Base-by-base conservation (phyloP, 2,113 vertebrate species). In the Sinocyclocheilus anophthalmus region DNA sequence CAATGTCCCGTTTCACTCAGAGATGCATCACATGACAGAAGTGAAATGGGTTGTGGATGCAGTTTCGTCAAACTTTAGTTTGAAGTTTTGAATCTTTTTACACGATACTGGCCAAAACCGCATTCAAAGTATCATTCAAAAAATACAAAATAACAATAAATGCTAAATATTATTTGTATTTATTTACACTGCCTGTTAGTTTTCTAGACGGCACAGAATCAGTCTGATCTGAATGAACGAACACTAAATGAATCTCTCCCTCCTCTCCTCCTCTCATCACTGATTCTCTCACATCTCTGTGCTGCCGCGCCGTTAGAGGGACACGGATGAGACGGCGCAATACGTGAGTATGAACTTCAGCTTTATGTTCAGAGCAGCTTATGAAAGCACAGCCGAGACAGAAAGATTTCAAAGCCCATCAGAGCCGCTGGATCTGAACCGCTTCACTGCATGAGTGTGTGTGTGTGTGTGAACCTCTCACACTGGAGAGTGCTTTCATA, bases 281-380 rank as follows among this genome's bases (percentile, higher is more conserved):
- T 63, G 16, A 22, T n/a, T 72, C 76, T n/a, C 45, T 20, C 57
- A 53, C 39, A 26, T 89, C 89, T 89, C 61, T 81, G 86, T 86
- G 65, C 55, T 84, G 93, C 55, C 55, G 16, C 2, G 22, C 57
- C 57, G 1, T 92, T 95, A 98, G 98, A 98, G 97, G 97, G 97
- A 98, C 94, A 96, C 93, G 93, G 96, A 98, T 94, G 96, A 98
- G 92, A 96, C 96, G 33, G 96, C 98, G 85, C 96, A 97, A 93
- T 98, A 99, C 87, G 97, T 98, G 93, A 99, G 98, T 93, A 91
- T 90, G 90, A 86, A 18, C 61, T 79, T 61, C 18, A 79, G 30
- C 11, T 55, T n/a, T 61, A 61, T 61, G 57, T 61, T 76, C 45
- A 50, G 75, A 13, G 11, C 6, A 2, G 75, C 24, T 53, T 9